phyloP scores from a whole-genome alignment of 2,113 vertebrate genomes.

The Lophura nycthemera region DNA sequence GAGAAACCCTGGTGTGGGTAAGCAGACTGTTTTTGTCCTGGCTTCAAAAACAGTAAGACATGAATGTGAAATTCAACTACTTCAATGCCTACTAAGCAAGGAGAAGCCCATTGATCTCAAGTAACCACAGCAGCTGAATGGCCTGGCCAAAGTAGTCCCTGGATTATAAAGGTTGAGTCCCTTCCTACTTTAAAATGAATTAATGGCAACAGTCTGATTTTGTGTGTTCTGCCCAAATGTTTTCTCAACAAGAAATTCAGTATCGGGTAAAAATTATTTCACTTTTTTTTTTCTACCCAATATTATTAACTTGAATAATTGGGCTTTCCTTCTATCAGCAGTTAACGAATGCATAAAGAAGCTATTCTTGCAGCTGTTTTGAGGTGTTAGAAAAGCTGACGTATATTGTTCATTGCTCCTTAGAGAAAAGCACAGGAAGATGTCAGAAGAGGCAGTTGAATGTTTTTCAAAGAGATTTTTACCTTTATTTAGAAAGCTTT shows the following conservation, averaged over 20 bases:
- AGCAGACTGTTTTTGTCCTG: not conserved
- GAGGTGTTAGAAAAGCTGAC: not conserved
- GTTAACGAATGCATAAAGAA: not conserved
- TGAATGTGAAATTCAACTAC: not conserved
- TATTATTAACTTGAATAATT: not conserved
- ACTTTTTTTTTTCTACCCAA: not conserved
- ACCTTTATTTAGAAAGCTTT: not conserved
- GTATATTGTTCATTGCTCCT: rapidly evolving
- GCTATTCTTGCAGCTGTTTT: not conserved
- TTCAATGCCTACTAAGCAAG: not conserved
- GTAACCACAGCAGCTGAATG: not conserved
- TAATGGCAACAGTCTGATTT: not conserved
- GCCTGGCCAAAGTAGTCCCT: not conserved
- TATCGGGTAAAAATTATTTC: not conserved
- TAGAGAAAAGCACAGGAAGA: not conserved
- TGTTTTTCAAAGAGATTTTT: not conserved
- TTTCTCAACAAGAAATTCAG: not conserved
- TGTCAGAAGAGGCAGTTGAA: not conserved
- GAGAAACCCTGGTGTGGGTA: not conserved
- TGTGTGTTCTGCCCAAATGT: not conserved
- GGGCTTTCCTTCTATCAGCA: not conserved
- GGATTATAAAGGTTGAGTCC: not conserved
- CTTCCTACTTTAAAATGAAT: not conserved
- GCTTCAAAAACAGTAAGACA: not conserved
- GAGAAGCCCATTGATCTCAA: not conserved